Base-by-base conservation (phyloP, 2,888 invertebrate genomes). In the Drosophila prolongata region DNA sequence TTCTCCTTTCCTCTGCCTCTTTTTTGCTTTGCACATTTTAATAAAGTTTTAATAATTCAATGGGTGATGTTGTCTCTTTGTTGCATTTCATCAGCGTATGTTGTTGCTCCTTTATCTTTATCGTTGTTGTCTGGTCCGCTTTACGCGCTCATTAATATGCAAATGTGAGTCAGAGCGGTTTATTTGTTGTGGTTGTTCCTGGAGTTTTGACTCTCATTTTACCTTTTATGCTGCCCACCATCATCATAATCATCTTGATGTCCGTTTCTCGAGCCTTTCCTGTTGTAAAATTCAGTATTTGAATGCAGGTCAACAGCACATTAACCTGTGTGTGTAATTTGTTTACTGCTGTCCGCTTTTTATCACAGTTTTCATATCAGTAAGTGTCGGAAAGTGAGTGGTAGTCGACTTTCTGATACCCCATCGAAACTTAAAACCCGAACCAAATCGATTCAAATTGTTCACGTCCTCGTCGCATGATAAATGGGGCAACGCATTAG, bases 281-380 rank as follows among this genome's bases (percentile, higher is more conserved):
- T 79, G 75, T 70, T 82, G 73, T 76, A 72, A 78, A 67, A 66
- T 73, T 71, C 65, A 65, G 75, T 68, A 73, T 79, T 80, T 72
- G 74, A 83, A 83, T 83, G 72, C 87, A 83, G 80, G 80, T 86
- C 80, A 83, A 76, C 76, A 71, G 79, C 79, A 65, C 78, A 82
- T 76, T 80, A 82, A 79, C 81, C 82, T 77, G 37, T 46, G 42
- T 56, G 67, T 44, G 42, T 72, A 68, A 42, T 53, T 49, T 55
- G 57, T 37, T 71, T 62, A 49, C 65, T 58, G 60, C 30, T 49
- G 49, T 56, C 52, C 62, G 37, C 19, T 40, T 64, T 40, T 57
- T 71, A 66, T 74, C 60, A 53, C 14, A 60, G 49, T 58, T 72
- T 71, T 72, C 9, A 56, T 47, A 71, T 71, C 52, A 35, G 37